phyloP scores from a whole-genome alignment of 2,888 invertebrate species.

The Thysanoteuthis rhombus region DNA sequence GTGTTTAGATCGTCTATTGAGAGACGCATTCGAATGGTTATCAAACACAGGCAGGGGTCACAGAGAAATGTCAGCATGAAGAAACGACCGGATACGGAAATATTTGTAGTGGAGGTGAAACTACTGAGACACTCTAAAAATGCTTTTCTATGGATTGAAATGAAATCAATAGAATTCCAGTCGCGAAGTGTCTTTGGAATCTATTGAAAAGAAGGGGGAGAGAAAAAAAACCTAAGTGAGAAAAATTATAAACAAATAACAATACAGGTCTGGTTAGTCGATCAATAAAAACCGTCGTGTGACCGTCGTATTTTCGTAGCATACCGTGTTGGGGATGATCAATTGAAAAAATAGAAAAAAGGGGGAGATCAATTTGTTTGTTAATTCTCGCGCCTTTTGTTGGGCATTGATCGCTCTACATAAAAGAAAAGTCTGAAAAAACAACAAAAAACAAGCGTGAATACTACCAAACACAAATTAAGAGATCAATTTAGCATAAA shows the following conservation, averaged over 20 bases:
- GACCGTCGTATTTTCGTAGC: no score
- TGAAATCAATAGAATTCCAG: slow-evolving; percentile 12
- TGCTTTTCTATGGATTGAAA: background rate
- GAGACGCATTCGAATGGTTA: background rate
- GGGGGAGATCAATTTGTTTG: no score
- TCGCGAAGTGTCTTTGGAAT: background rate
- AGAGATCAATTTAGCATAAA: no score
- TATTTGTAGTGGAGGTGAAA: background rate
- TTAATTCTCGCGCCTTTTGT: no score
- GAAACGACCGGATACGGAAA: background rate
- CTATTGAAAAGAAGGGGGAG: background rate
- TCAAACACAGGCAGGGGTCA: background rate
- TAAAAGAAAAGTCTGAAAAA: no score
- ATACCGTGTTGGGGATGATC: no score
- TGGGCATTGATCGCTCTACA: no score
- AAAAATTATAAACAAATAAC: background rate
- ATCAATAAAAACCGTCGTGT: no score
- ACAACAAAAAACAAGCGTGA: no score
- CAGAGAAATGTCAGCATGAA: background rate
- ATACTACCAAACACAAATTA: no score
- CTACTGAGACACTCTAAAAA: background rate
- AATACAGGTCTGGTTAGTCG: no score
- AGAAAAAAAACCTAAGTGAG: background rate
- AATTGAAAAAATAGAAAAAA: no score
- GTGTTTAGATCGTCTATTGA: background rate